Evolutionary conservation across 2,113 vertebrate genomes (phyloP), one percentile per base, ranked within the genome.

Genomic region (Gymnocephalus cernua): DNA sequence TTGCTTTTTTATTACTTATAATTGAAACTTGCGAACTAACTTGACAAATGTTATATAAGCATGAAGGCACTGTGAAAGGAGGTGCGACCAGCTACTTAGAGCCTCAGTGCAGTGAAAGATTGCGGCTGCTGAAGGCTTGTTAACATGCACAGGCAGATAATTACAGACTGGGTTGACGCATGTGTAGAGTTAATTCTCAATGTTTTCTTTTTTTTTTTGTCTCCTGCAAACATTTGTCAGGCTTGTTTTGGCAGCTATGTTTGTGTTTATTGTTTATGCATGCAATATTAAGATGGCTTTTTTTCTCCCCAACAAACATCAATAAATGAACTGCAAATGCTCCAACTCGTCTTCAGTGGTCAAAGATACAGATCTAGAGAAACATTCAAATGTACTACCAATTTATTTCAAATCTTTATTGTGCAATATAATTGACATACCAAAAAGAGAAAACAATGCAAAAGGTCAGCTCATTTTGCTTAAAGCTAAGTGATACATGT

Each of bases 401-500:
- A 45, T 50, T 77, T 61, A 23, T 83, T 81, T 81, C 10, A 66
- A 78, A 84, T 86, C 62, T 93, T 93, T 90, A 94, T 91, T 92
- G 90, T 93, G 92, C 84, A 92, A 88, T 62, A 88, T 25, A 88
- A 69, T 7, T 81, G 65, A 81, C 67, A 86, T 72, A 77, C 27
- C 14, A 61, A 45, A 32, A 62, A 51, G 9, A 41, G 38, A 74
- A 84, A 58, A 66, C 1, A 16, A 50, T 53, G 38, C 16, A 80
- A 66, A 80, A 80, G 35, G 14, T 16, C 21, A 50, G 57, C 7
- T 58, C 57, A 61, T 21, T 11, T 12, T 41, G 44, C 44, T 47
- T 47, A 77, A 78, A 70, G 53, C 19, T 18, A 61, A 77, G 61
- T 50, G 15, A 88, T 82, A 65, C 41, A 72, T 58, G 14, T 29